Conservation (phyloP, 2,113 vertebrate genomes). For the Redunca redunca region DNA sequence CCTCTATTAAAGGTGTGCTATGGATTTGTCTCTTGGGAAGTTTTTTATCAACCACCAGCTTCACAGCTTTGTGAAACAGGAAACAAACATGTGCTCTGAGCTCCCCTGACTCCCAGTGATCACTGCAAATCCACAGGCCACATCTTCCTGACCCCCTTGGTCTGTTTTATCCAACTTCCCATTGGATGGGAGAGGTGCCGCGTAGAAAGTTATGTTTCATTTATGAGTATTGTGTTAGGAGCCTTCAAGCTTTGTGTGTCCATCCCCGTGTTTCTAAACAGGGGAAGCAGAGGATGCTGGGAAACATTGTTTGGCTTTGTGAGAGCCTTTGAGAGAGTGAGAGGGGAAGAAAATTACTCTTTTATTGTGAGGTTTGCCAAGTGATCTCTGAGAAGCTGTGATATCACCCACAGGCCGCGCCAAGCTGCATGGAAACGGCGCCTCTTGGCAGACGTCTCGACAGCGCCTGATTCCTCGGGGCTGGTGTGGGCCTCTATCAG, state of each 20-base stretch:
- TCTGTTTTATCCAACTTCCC: background rate
- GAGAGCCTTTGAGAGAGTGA: slow-evolving; percentile 67
- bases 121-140: fast-evolving
- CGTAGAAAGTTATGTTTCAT: background rate
- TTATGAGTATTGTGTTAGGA: background rate
- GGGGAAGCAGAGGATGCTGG: slow-evolving; percentile 50
- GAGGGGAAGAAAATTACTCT: slow-evolving; percentile 71
- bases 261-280: background rate
- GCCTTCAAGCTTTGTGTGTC: background rate
- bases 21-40: background rate
- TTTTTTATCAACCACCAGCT: background rate
- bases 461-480: slow-evolving; percentile 78
- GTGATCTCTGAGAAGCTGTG: slow-evolving; percentile 80
- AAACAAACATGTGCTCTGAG: fast-evolving
- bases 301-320: slow-evolving; percentile 53
- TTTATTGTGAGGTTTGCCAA: slow-evolving; percentile 74
- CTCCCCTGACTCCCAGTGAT: fast-evolving
- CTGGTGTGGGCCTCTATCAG: slow-evolving; percentile 79
- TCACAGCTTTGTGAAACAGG: background rate
- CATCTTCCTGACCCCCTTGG: background rate
- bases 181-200: background rate
- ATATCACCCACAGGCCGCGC: slow-evolving; percentile 78
- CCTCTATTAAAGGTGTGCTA: fast-evolving
- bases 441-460: slow-evolving; percentile 79
- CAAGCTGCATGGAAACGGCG: slow-evolving; percentile 64